A percentile compares a stretch with the other conserved stretches of the same genome.
Evolutionary conservation across 2,797 vertebrate species (phyloP).

Genomic region (Trachurus trachurus): DNA sequence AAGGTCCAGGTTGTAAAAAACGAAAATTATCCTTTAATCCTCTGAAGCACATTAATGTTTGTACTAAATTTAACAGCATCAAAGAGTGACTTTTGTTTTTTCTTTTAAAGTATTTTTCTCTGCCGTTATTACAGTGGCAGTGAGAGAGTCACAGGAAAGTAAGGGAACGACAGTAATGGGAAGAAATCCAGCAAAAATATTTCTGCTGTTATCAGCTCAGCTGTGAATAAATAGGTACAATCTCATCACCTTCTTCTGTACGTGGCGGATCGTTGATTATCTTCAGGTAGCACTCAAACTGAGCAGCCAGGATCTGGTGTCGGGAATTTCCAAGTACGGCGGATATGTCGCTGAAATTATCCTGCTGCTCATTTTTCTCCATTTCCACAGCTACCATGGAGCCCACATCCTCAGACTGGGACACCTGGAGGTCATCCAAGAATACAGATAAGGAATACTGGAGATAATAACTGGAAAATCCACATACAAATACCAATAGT

Average conservation of each 20-base stretch:
- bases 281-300: conserved; percentile 89
- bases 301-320: conserved; percentile 82
- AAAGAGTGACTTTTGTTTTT: no score
- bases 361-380: conserved; percentile 24
- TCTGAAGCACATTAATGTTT: no score
- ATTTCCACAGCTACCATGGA: conserved; percentile 1
- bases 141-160: no score
- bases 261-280: conserved; percentile 81
- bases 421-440: conserved; percentile 55
- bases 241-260: conserved; percentile 75
- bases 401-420: conserved; percentile 65
- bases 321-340: conserved; percentile 33
- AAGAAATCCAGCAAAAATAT: no score
- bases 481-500: not conserved
- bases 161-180: no score
- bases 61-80: no score
- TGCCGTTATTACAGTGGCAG: no score
- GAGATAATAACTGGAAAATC: not conserved
- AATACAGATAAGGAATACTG: not conserved
- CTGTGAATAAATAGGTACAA: not conserved
- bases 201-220: not conserved
- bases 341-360: conserved; percentile 53
- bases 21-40: no score
- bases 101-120: no score
- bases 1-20: no score